These are phyloP conservation scores for Stichodactyla mertensii DNA, from an alignment of 64 coral and sea anemone genomes.

Conservation along the genomic window DNA sequence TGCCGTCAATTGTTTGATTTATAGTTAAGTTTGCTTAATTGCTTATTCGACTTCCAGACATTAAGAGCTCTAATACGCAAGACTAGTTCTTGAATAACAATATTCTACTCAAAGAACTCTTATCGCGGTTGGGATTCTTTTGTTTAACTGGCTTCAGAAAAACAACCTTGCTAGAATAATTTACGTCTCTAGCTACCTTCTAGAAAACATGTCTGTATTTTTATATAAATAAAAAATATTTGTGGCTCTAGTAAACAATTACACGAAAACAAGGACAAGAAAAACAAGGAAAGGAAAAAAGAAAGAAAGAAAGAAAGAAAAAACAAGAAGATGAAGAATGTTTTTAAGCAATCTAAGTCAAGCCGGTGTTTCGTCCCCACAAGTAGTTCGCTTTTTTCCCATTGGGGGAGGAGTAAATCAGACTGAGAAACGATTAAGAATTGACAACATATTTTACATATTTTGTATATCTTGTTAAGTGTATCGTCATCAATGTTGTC, in stretches of 20 bases:
- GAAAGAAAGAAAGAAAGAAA: not conserved
- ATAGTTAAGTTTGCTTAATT: not conserved
- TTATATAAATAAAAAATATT: too few species aligned
- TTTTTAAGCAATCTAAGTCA: too few species aligned
- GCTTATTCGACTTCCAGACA: not conserved
- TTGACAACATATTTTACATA: too few species aligned
- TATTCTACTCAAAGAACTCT: not conserved
- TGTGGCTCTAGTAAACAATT: not conserved
- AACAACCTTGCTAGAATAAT: not conserved
- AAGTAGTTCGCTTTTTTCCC: too few species aligned
- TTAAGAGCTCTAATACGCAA: not conserved
- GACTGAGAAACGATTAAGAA: too few species aligned
- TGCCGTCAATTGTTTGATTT: not conserved
- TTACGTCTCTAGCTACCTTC: not conserved
- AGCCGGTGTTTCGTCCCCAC: too few species aligned
- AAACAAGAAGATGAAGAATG: too few species aligned
- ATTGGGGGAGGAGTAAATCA: too few species aligned
- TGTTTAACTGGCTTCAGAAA: not conserved
- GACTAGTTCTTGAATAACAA: not conserved
- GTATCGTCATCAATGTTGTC: too few species aligned
- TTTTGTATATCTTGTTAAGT: too few species aligned
- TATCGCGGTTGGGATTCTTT: not conserved
- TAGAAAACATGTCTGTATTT: not conserved
- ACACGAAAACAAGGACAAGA: not conserved
- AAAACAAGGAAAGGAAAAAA: not conserved